Percentiles rank a stretch among this genome's conserved stretches.
These are phyloP conservation scores for Drosophila infuscata DNA, from an alignment of 2,888 invertebrate species.

Conservation along the genomic window DNA sequence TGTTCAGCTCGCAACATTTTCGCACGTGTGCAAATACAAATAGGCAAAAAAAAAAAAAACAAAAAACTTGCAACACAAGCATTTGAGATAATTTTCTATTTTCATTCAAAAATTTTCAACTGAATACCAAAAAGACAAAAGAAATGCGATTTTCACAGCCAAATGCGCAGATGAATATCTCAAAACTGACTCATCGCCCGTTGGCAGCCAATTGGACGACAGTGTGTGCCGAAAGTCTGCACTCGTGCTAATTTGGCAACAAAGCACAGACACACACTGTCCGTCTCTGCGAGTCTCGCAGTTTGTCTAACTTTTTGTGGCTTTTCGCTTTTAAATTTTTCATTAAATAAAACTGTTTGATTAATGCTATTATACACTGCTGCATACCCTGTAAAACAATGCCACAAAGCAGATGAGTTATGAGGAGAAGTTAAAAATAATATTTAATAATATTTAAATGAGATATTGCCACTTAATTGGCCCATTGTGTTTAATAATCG, in stretches of 20 bases:
- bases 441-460: not conserved
- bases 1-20: constrained; percentile 35
- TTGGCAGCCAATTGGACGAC: constrained; percentile 58
- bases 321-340: constrained; percentile 16
- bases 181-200: constrained; percentile 62
- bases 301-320: constrained; percentile 37
- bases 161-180: constrained; percentile 69
- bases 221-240: constrained; percentile 69
- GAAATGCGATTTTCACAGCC: constrained; percentile 67
- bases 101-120: constrained; percentile 26
- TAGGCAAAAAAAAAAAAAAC: not conserved
- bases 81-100: constrained; percentile 31
- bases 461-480: not conserved
- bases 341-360: constrained; percentile 33
- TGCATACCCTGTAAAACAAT: constrained; percentile 3
- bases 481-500: not conserved
- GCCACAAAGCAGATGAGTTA: not conserved
- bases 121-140: constrained; percentile 15
- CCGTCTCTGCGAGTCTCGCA: constrained; percentile 19
- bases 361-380: constrained; percentile 2
- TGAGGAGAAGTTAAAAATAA: not conserved
- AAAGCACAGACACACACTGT: constrained; percentile 21
- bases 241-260: constrained; percentile 72
- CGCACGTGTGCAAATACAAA: constrained; percentile 51
- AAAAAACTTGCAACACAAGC: constrained; percentile 34